Base-by-base conservation (phyloP, 2,888 invertebrate genomes). In the Eupithecia subumbrata region DNA sequence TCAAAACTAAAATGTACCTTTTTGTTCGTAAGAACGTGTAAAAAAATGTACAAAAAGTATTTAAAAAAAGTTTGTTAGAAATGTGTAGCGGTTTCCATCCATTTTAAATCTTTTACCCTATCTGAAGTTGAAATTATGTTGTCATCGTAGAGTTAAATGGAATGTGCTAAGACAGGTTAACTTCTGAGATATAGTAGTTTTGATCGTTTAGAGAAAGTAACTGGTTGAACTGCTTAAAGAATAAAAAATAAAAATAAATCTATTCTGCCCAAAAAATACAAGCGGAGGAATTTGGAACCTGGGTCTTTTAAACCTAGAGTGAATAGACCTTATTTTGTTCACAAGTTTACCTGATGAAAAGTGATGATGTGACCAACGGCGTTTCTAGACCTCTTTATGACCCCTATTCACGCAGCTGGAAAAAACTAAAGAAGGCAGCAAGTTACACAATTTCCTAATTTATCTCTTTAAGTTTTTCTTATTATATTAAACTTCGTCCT, bases 101-200 rank as follows among this genome's bases (percentile, higher is more conserved):
- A 60, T 60, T 25, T 60, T 25, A 60, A 60, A 60, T 25, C 60
- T 60, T 60, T 60, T 77, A 86, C 89, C 90, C 90, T 88, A 70
- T 88, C 84, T 82, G 81, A 78, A 84, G 30, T 84, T 87, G 79
- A 86, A 87, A 89, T 90, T 87, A 90, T 88, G 87, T 86, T 89
- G 87, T 89, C 88, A 82, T 83, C 85, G 76, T 85, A 87, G 89
- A 89, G 89, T 89, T 87, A 87, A 87, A 89, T 89, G 86, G 25
- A 25, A 25, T 25, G 30, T 63, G 30, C 84, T 85, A 74, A 76
- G 76, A 82, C 84, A 84, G 83, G 83, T 85, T 83, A 78, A 80
- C 76, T 76, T 16, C 30, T 75, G 9, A 52, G 68, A 76, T 64
- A 75, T 71, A 80, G 76, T 74, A 72, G 77, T 78, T 76, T 81